Evolutionary conservation across 2,113 vertebrate species (phyloP), one percentile per base, ranked within the genome.

Genomic region (Mystacornis crossleyi): DNA sequence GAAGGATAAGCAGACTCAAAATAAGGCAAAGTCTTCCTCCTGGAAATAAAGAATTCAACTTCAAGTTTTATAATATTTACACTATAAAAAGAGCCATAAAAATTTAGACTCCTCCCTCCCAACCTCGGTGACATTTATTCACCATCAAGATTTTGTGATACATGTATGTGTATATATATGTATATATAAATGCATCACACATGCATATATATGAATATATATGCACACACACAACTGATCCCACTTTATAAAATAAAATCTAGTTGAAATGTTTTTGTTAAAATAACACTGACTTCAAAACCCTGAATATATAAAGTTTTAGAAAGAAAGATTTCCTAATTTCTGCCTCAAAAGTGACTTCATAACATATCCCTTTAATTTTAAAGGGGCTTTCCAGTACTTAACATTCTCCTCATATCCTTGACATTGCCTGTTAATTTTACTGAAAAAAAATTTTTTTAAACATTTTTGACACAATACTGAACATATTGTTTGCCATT

Each of bases 261-360:
- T n/a, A 58, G 15, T 29, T 71, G 17, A 45, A 36, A 19, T 69
- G 12, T 4, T 16, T 77, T 53, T 55, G 24, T n/a, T 40, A n/a
- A 77, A 90, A 73, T 23, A 88, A 55, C 1, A 6, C 17, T 31
- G 14, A 36, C 33, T 51, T 77, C 12, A 13, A 87, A 96, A 75
- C 21, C 40, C 21, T 11, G 9, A 36, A 69, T 25, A 47, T 3
- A 33, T 34, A 47, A 54, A 88, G 64, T 97, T 93, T 78, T 40
- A 34, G 50, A 82, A 14, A 69, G 19, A 62, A 70, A 54, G n/a
- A 77, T 33, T 31, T 66, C 60, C 47, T 36, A 40, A 75, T 55
- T 53, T 79, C 20, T 20, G 43, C 38, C 47, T 69, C 47, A 72
- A 55, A 87, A 95, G 60, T 86, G 92, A 94, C 92, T 96, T 86